Base-by-base conservation (phyloP, 1,140 invertebrate species). In the Leptinotarsa texana region DNA sequence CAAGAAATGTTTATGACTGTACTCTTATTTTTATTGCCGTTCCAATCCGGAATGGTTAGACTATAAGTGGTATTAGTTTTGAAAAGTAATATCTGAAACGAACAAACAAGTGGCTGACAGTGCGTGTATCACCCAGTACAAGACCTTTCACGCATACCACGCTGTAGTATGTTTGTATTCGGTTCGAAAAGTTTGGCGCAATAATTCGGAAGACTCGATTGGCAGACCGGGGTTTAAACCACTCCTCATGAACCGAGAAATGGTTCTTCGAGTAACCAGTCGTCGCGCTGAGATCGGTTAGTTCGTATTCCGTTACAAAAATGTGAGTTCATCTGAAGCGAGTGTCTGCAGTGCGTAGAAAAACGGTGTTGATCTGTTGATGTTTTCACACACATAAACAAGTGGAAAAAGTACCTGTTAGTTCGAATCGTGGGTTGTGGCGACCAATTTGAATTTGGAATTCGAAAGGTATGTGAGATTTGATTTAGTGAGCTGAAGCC, bases 221-320 rank as follows among this genome's bases (percentile, higher is more conserved):
- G 68, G 68, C 48, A 51, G 68, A 22, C 22, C n/a, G 42, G 21
- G 13, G 22, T 51, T 42, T 49, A 48, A 74, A 75, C 77, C 74
- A 78, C 77, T 74, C 77, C 77, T 74, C 72, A 73, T 78, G 72
- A 76, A 75, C 72, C 65, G 63, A 47, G 70, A 72, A 78, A 75
- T 79, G 73, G 78, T 79, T 79, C 76, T 63, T 75, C 42, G 48
- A 69, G 68, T 49, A 77, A 70, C 78, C 78, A 79, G 77, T 79
- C 70, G 78, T 65, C 62, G 75, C 78, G 78, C 74, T 77, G 71
- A 73, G 68, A 75, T 79, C 78, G 78, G 69, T 75, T 79, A 72
- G 68, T 75, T 63, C 62, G 73, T 74, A 74, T 72, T 72, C 78
- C 75, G 75, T 77, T 77, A 77, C 75, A 76, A 76, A 76, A 76